phyloP scores from a whole-genome alignment of 2,888 invertebrate species.

The Stomorhina lunata region DNA sequence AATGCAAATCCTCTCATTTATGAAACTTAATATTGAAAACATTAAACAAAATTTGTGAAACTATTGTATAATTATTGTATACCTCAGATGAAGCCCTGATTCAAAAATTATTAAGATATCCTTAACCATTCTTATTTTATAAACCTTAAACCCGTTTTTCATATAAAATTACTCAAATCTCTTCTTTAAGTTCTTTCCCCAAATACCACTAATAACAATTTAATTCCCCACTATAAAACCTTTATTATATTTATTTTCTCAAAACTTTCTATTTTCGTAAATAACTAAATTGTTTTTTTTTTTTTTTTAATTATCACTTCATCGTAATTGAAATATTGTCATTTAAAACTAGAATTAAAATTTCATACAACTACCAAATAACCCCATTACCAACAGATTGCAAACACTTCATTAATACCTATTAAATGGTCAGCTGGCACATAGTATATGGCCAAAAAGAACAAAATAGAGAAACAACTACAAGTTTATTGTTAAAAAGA shows the following conservation, averaged over 20 bases:
- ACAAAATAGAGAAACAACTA: background rate
- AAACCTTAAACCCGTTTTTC: too few relatives aligned
- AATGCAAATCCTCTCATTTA: too few relatives aligned
- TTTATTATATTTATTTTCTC: background rate
- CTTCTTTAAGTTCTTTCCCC: too few relatives aligned
- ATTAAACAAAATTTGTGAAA: too few relatives aligned
- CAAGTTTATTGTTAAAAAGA: background rate
- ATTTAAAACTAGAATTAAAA: background rate
- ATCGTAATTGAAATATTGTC: background rate
- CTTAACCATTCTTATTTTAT: too few relatives aligned
- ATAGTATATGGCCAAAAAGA: background rate
- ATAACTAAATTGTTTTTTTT: background rate
- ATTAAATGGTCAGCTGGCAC: conserved; percentile 31
- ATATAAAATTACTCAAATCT: too few relatives aligned
- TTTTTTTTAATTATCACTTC: background rate
- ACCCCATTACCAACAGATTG: background rate
- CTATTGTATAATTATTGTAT: too few relatives aligned
- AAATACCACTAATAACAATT: too few relatives aligned
- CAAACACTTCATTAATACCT: background rate
- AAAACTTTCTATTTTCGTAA: background rate
- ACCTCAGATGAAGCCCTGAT: too few relatives aligned
- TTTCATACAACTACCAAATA: background rate
- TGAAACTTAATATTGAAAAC: too few relatives aligned
- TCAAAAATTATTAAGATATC: too few relatives aligned
- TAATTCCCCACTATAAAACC: too few relatives aligned